These are phyloP conservation scores for Cotesia vestalis DNA, from an alignment of 1,140 invertebrate genomes.

Conservation along the genomic window DNA sequence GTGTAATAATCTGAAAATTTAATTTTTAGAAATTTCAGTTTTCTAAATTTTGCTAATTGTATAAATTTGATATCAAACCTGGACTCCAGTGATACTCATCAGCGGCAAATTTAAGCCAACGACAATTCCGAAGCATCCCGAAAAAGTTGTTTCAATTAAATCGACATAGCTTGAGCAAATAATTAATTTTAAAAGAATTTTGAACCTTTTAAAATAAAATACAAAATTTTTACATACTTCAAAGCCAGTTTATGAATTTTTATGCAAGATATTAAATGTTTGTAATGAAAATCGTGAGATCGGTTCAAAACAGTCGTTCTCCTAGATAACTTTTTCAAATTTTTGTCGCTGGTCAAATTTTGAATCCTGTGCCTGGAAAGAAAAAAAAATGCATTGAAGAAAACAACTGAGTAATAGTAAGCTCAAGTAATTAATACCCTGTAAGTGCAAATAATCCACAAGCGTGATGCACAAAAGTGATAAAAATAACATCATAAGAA, in stretches of 20 bases:
- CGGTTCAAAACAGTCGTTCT: background rate
- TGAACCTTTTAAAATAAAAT: background rate
- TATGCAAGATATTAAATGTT: conserved; percentile 10
- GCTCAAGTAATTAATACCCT: conserved; percentile 32
- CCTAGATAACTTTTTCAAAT: background rate
- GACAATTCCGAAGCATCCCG: conserved; percentile 8
- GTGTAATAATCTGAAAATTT: background rate
- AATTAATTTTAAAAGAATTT: background rate
- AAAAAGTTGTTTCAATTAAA: background rate
- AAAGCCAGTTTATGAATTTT: conserved; percentile 20
- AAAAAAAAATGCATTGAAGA: background rate
- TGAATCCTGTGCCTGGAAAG: conserved; percentile 6
- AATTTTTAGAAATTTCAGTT: too few relatives aligned
- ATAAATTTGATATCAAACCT: background rate
- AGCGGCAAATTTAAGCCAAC: conserved; percentile 11
- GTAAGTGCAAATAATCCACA: conserved; percentile 32
- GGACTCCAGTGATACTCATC: conserved; percentile 16
- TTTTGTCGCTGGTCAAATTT: conserved; percentile 5
- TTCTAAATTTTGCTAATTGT: too few relatives aligned
- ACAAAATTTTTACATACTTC: conserved; percentile 4
- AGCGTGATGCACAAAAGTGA: conserved; percentile 24
- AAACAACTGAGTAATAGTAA: background rate
- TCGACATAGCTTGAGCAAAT: background rate
- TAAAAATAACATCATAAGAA: conserved; percentile 23
- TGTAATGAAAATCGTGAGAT: conserved; percentile 1